Evolutionary conservation across 2,888 invertebrate genomes (phyloP), one percentile per base, ranked within the genome.

Genomic region (Hemithea aestivaria): DNA sequence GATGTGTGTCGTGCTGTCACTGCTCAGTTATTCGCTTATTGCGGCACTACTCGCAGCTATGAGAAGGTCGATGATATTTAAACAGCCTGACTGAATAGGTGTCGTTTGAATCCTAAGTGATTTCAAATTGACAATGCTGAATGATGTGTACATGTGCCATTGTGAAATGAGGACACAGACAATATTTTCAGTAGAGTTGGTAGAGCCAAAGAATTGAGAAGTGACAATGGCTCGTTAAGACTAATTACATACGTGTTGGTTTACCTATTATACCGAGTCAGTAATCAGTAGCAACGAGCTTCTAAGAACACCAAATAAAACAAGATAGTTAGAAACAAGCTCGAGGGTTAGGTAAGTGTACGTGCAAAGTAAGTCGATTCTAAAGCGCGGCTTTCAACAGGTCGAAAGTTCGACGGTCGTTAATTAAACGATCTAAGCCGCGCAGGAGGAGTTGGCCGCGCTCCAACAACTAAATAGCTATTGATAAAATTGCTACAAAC

Each of bases 391-490:
- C 74, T 84, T 79, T 85, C 85, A 85, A 85, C 84, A 85, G 84
- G 85, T 84, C 78, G 74, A 75, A 83, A 83, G 83, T 83, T 84
- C 77, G 76, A 74, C 76, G 81, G 61, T 80, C 81, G 82, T 83
- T 83, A 84, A 85, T 85, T 84, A 84, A 82, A 84, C 78, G 79
- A 76, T 81, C 79, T 77, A 75, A 80, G 79, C 73, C 75, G 68
- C 65, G 69, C 67, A 63, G 71, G 73, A 68, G 66, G 66, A 67
- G 62, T 73, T 83, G 84, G 84, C 74, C 44, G 56, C 61, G 56
- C 53, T 73, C 84, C 84, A 83, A 68, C 68, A 53, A 53, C 61
- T 58, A 42, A 41, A 42, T 33, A 56, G 62, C 67, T 75, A 77
- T 81, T 77, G 76, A 81, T 79, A 75, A 79, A 81, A 82, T 73